Evolutionary conservation across 2,888 invertebrate species (phyloP).

Genomic region (Punctoribates punctum): DNA sequence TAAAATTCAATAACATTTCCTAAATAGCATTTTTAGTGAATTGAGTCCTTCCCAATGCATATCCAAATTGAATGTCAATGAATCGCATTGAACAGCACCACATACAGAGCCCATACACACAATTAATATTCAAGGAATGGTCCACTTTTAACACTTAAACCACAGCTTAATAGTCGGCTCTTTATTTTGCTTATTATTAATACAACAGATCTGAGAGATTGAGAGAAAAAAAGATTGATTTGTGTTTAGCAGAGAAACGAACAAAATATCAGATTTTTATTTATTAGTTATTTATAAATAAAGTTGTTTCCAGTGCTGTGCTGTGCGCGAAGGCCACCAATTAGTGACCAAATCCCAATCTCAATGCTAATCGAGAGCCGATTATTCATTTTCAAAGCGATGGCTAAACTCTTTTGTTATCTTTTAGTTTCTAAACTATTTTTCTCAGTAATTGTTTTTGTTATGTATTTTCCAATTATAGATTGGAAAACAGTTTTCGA

Average conservation of each 20-base stretch:
- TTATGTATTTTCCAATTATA: constrained; percentile 1
- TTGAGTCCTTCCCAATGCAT: constrained; percentile 9
- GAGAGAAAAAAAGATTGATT: too few species aligned
- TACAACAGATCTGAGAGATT: too few species aligned
- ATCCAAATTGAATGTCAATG: constrained; percentile 10
- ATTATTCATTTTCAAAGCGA: constrained; percentile 15
- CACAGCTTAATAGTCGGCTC: too few species aligned
- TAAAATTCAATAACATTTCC: constrained; percentile 28
- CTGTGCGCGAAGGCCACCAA: background rate
- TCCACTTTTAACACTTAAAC: background rate
- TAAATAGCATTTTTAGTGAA: background rate
- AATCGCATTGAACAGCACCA: constrained; percentile 7
- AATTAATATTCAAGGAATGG: constrained; percentile 24
- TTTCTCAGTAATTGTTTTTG: constrained; percentile 15
- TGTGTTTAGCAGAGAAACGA: too few species aligned
- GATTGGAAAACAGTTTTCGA: background rate
- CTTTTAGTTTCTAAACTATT: background rate
- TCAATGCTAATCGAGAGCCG: constrained; percentile 18
- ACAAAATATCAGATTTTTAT: too few species aligned
- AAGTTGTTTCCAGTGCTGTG: background rate
- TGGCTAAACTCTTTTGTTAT: constrained; percentile 14
- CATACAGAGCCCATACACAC: too few species aligned
- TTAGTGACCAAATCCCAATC: background rate
- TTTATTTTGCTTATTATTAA: background rate
- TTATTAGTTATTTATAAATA: background rate